Evolutionary conservation across 2,113 vertebrate species (phyloP).

Genomic region (Odocoileus virginianus): DNA sequence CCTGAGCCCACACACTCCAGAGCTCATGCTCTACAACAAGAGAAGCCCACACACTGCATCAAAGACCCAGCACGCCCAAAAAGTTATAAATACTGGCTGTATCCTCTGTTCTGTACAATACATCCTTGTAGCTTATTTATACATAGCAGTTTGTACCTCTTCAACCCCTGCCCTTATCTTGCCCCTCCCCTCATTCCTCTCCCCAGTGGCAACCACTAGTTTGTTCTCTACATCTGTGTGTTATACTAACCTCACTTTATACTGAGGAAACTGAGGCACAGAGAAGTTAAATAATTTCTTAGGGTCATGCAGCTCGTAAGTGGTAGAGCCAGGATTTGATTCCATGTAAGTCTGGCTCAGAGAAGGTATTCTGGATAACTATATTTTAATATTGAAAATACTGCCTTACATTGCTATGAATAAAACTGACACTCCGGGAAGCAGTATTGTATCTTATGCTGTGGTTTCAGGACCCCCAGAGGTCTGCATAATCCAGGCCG

Average conservation of each 20-base stretch:
- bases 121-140: background rate
- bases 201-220: background rate
- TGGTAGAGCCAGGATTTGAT: background rate
- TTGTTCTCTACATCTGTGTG: background rate
- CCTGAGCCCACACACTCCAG: background rate
- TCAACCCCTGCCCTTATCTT: background rate
- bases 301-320: background rate
- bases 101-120: background rate
- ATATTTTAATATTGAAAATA: conserved; percentile 12
- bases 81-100: background rate
- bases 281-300: background rate
- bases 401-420: background rate
- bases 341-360: background rate
- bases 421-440: conserved; percentile 11
- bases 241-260: background rate
- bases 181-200: background rate
- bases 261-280: background rate
- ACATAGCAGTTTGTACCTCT: background rate
- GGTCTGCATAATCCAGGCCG: background rate
- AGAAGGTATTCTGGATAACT: background rate
- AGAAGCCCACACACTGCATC: background rate
- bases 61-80: background rate
- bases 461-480: background rate
- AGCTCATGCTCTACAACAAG: background rate
- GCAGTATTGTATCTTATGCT: background rate